Conservation (phyloP, 1,140 invertebrate species). For the Adoxophyes honmai region DNA sequence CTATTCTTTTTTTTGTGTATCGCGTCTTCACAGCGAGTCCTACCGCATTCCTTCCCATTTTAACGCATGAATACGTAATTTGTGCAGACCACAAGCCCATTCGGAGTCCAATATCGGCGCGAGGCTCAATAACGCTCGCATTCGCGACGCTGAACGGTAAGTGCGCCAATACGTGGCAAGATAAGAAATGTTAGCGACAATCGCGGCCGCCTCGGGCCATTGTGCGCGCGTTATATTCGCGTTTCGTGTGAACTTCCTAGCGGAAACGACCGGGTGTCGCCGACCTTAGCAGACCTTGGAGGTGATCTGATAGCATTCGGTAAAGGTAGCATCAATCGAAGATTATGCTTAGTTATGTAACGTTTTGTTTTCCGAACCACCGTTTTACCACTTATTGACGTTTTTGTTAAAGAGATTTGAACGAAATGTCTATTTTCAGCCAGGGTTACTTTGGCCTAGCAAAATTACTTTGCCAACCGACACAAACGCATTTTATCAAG, state of each 20-base stretch:
- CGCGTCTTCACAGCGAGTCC: too few relatives aligned
- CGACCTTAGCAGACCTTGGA: not conserved
- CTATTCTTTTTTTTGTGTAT: too few relatives aligned
- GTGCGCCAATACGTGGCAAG: slow-evolving; percentile 35
- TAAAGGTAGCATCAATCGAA: too few relatives aligned
- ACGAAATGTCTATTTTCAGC: too few relatives aligned
- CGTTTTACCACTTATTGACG: too few relatives aligned
- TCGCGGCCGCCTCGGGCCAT: slow-evolving; percentile 26
- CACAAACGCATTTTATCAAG: too few relatives aligned
- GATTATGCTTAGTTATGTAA: too few relatives aligned
- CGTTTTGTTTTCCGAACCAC: too few relatives aligned
- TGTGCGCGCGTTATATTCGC: slow-evolving; percentile 29
- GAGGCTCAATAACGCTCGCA: slow-evolving; percentile 37
- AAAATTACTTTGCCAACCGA: too few relatives aligned
- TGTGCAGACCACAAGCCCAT: slow-evolving; percentile 10
- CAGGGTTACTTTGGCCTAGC: too few relatives aligned
- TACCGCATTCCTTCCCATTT: not conserved
- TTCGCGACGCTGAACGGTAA: slow-evolving; percentile 32
- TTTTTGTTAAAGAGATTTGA: too few relatives aligned
- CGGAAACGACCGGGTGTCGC: slow-evolving; percentile 11
- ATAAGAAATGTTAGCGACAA: slow-evolving; percentile 43
- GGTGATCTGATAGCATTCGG: slow-evolving; percentile 7
- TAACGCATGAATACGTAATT: not conserved
- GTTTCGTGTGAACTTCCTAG: slow-evolving; percentile 35
- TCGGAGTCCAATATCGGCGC: slow-evolving; percentile 38